Evolutionary conservation across 2,113 vertebrate species (phyloP).

Genomic region (Ornithorhynchus anatinus): DNA sequence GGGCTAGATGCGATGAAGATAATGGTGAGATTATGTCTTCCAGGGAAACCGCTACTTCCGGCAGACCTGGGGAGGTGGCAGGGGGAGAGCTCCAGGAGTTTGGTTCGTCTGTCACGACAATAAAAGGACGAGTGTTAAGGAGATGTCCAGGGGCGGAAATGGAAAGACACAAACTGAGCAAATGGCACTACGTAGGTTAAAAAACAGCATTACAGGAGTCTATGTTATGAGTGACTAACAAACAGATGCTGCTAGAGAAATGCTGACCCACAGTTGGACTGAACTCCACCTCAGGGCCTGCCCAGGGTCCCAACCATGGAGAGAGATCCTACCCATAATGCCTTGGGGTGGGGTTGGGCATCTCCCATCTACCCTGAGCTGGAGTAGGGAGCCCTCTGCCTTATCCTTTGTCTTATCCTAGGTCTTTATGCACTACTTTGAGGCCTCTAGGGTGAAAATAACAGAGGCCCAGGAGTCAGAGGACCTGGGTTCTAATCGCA

Average conservation of each 20-base stretch:
- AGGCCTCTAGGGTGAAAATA: too few relatives aligned
- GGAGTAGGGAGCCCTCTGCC: too few relatives aligned
- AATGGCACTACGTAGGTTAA: background rate
- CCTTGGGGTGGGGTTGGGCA: background rate
- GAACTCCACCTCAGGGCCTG: background rate
- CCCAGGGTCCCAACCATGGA: slow-evolving; percentile 4
- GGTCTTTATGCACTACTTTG: too few relatives aligned
- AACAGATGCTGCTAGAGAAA: background rate
- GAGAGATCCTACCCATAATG: background rate
- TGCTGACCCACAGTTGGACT: too few relatives aligned
- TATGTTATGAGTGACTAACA: background rate
- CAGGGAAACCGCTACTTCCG: slow-evolving; percentile 90
- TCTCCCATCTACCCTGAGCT: fast-evolving
- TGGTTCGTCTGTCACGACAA: slow-evolving; percentile 85
- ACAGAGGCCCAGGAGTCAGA: too few relatives aligned
- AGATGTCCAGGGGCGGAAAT: too few relatives aligned
- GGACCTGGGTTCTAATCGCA: too few relatives aligned
- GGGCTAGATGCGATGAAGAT: slow-evolving; percentile 91
- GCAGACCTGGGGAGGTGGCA: slow-evolving; percentile 94
- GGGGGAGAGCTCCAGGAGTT: slow-evolving; percentile 89
- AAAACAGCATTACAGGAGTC: background rate
- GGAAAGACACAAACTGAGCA: too few relatives aligned
- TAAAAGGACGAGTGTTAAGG: slow-evolving; percentile 54
- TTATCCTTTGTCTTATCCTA: too few relatives aligned
- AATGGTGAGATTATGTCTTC: slow-evolving; percentile 87